Conservation (phyloP, 2,888 invertebrate species). For the Tanypteryx hageni region DNA sequence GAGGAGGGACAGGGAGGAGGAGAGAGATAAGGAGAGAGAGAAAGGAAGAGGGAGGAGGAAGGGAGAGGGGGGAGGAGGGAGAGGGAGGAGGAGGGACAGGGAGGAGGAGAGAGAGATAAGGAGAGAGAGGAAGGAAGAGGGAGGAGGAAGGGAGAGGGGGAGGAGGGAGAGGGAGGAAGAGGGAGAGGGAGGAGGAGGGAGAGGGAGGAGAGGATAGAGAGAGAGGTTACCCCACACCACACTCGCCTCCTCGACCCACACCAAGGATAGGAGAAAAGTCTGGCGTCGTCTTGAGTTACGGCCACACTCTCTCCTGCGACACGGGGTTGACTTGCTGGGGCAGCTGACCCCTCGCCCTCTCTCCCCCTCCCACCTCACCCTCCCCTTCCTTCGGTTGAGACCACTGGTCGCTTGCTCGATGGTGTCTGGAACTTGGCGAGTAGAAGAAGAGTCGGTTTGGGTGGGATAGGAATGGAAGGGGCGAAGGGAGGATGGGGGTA, state of each 20-base stretch:
- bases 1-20: no score
- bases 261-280: background rate
- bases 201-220: constrained; percentile 22
- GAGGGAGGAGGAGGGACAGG: no score
- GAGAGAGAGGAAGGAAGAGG: no score
- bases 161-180: no score
- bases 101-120: no score
- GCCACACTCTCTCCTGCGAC: constrained; percentile 53
- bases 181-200: background rate
- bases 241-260: background rate
- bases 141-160: background rate
- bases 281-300: constrained; percentile 54
- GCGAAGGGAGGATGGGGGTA: background rate
- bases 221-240: constrained; percentile 43
- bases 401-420: no score
- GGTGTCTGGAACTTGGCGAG: no score
- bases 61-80: no score
- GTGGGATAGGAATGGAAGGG: background rate
- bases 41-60: no score
- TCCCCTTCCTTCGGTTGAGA: background rate
- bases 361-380: background rate
- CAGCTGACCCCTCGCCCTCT: constrained; percentile 50
- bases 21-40: background rate
- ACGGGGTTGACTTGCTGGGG: constrained; percentile 59
- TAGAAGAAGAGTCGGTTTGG: background rate